A percentile compares a stretch with the other conserved stretches of the same genome.
Conservation (phyloP, 1,140 invertebrate genomes). For the Pinna nobilis region DNA sequence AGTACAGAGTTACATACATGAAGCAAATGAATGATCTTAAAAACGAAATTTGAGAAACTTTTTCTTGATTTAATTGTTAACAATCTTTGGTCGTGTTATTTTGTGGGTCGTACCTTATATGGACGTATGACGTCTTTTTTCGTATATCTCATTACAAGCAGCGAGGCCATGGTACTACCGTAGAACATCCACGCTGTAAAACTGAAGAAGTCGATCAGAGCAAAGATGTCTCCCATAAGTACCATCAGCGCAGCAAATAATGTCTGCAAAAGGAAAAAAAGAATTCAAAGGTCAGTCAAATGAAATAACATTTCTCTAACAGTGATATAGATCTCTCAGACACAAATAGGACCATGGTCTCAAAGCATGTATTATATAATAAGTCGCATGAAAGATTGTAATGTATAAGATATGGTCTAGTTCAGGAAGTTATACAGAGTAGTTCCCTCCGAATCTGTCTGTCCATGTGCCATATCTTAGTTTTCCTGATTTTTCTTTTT, state of each 20-base stretch:
- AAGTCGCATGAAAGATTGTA: too few relatives aligned
- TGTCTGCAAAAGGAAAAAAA: slow-evolving; percentile 43
- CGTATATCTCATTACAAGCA: slow-evolving; percentile 84
- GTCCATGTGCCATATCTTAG: too few relatives aligned
- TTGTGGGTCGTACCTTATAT: slow-evolving; percentile 79
- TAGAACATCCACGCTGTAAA: slow-evolving; percentile 71
- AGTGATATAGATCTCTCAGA: neutral
- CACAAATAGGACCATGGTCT: neutral
- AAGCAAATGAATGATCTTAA: neutral
- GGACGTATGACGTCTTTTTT: slow-evolving; percentile 83
- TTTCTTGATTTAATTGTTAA: neutral
- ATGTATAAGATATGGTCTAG: too few relatives aligned
- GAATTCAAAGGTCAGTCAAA: too few relatives aligned
- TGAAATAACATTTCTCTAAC: too few relatives aligned
- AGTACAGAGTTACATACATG: neutral
- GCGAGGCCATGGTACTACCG: slow-evolving; percentile 83
- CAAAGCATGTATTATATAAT: too few relatives aligned
- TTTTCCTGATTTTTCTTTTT: too few relatives aligned
- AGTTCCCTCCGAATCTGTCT: too few relatives aligned
- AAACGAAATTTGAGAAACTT: neutral
- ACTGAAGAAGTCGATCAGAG: slow-evolving; percentile 68
- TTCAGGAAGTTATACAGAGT: too few relatives aligned
- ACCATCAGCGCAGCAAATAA: slow-evolving; percentile 50
- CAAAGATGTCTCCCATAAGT: slow-evolving; percentile 77
- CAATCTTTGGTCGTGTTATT: neutral